Conservation (phyloP, 1,140 invertebrate genomes). For the Hylaeus anthracinus region DNA sequence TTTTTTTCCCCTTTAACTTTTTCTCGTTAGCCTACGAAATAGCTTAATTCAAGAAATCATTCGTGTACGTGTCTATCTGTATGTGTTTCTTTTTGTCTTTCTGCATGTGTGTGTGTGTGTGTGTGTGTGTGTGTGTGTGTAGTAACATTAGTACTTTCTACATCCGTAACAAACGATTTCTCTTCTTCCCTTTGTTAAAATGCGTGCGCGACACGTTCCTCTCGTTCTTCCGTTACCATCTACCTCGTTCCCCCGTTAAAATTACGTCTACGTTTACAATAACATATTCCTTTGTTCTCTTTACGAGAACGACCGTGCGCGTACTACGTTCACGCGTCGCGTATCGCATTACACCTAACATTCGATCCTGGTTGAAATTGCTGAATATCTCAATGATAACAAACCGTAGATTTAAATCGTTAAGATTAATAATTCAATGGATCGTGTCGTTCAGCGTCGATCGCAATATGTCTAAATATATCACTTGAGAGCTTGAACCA, state of each 20-base stretch:
- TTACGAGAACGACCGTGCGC: too few species aligned
- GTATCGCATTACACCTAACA: slow-evolving; percentile 50
- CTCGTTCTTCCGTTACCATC: slow-evolving; percentile 19
- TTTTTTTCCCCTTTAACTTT: slow-evolving; percentile 6
- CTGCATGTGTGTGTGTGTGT: background rate
- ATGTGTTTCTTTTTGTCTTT: background rate
- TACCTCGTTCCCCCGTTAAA: slow-evolving; percentile 6
- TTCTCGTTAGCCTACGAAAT: slow-evolving; percentile 58
- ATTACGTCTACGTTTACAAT: slow-evolving; percentile 39
- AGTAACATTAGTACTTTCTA: slow-evolving; percentile 61
- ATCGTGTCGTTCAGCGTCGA: slow-evolving; percentile 47
- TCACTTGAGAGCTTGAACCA: slow-evolving; percentile 70
- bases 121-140: background rate
- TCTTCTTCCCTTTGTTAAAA: slow-evolving; percentile 22
- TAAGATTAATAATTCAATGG: slow-evolving; percentile 48
- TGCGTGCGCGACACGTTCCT: slow-evolving; percentile 54
- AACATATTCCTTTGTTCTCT: slow-evolving; percentile 43
- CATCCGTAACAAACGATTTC: slow-evolving; percentile 61
- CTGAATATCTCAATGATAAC: slow-evolving; percentile 64
- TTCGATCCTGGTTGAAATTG: slow-evolving; percentile 62
- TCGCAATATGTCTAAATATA: slow-evolving; percentile 69
- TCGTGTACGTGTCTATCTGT: slow-evolving; percentile 32
- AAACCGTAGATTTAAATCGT: slow-evolving; percentile 56
- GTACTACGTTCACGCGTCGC: slow-evolving; percentile 29
- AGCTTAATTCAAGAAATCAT: slow-evolving; percentile 65